phyloP scores from a whole-genome alignment of 2,797 vertebrate genomes.

The Denticeps clupeoides region DNA sequence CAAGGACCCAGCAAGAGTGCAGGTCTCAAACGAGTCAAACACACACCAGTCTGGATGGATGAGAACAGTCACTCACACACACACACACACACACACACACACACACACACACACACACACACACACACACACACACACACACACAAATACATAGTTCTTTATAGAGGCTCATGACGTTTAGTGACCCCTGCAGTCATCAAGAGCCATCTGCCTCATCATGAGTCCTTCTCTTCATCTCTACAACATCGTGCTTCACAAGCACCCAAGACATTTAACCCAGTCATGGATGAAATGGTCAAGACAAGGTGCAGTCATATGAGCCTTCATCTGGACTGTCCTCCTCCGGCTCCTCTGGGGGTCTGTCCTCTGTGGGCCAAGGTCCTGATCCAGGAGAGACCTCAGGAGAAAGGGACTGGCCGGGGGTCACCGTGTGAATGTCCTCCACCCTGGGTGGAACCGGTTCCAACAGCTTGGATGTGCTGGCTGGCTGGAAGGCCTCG shows the following conservation, averaged over 20 bases:
- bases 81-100: slow-evolving; percentile 16
- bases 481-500: slow-evolving; percentile 76
- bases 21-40: background rate
- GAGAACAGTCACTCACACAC: slow-evolving; percentile 2
- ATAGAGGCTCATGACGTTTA: too few species aligned
- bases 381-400: slow-evolving; percentile 48
- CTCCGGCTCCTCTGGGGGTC: slow-evolving; percentile 57
- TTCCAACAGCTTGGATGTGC: slow-evolving; percentile 62
- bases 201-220: too few species aligned
- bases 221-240: background rate
- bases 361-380: slow-evolving; percentile 58
- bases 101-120: too few species aligned
- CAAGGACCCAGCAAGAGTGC: background rate
- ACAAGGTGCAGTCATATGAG: slow-evolving; percentile 82
- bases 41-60: too few species aligned
- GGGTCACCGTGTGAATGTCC: slow-evolving; percentile 59
- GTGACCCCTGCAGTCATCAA: too few species aligned
- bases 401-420: slow-evolving; percentile 54
- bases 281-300: slow-evolving; percentile 51
- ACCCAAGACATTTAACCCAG: background rate
- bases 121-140: slow-evolving; percentile 1
- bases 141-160: slow-evolving; percentile 19
- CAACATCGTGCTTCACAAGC: background rate
- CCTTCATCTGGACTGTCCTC: slow-evolving; percentile 72
- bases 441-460: slow-evolving; percentile 54